These are phyloP conservation scores for Decapterus maruadsi DNA, from an alignment of 2,797 vertebrate genomes.

Conservation along the genomic window DNA sequence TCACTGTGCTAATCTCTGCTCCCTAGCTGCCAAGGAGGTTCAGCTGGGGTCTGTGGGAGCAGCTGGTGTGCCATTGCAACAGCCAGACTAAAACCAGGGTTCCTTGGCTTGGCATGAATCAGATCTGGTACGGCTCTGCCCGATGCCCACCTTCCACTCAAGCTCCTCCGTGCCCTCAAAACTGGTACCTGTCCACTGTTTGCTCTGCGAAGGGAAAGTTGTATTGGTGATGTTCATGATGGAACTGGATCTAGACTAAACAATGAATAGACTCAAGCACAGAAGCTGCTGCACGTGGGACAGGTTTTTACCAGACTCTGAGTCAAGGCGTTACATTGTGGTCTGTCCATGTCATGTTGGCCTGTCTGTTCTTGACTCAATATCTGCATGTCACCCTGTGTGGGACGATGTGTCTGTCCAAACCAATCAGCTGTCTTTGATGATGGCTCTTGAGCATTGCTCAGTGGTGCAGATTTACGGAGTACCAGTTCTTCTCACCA, in stretches of 20 bases:
- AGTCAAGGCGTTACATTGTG: neutral
- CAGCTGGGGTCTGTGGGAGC: conserved; percentile 76
- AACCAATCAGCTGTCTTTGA: conserved; percentile 13
- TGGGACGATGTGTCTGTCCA: conserved; percentile 3
- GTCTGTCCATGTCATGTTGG: conserved; percentile 14
- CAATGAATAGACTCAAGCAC: conserved; percentile 32
- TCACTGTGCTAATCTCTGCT: conserved; percentile 79
- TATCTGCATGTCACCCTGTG: neutral
- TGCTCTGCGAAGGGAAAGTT: conserved; percentile 57
- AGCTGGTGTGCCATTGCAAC: conserved; percentile 76
- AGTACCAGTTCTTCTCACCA: conserved; percentile 23
- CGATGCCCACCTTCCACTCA: conserved; percentile 62
- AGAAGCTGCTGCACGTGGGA: neutral
- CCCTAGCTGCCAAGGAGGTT: conserved; percentile 71
- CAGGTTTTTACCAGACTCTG: conserved; percentile 8
- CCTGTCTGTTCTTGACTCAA: neutral
- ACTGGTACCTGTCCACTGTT: conserved; percentile 29
- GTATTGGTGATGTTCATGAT: conserved; percentile 34
- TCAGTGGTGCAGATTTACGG: neutral
- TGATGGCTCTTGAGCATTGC: conserved; percentile 10
- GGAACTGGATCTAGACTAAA: conserved; percentile 37
- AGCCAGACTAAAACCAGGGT: conserved; percentile 71
- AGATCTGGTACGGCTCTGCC: conserved; percentile 58
- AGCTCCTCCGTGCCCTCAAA: conserved; percentile 13
- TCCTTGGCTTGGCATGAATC: conserved; percentile 75